Percentiles rank a stretch among this genome's conserved stretches.
Evolutionary conservation across 2,797 vertebrate genomes (phyloP).

Genomic region (Mormyrus hasselquistii): DNA sequence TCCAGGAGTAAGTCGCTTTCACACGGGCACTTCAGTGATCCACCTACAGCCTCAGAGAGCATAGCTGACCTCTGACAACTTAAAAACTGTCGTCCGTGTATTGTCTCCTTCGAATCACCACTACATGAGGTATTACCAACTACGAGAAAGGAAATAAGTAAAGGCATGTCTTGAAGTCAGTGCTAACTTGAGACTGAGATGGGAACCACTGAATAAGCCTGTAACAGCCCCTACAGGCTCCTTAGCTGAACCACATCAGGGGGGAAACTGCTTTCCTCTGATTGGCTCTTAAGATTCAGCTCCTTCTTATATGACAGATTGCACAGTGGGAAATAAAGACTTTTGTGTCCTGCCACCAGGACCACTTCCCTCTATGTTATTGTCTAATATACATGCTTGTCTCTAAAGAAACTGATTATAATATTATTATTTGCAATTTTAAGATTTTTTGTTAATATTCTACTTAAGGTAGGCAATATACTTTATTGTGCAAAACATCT

Average conservation of each 20-base stretch:
- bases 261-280: neutral
- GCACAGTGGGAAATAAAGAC: slow-evolving; percentile 13
- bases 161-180: neutral
- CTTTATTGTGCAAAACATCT: slow-evolving; percentile 76
- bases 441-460: slow-evolving; percentile 29
- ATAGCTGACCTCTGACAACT: neutral
- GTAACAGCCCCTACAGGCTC: neutral
- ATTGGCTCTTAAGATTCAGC: neutral
- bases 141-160: neutral
- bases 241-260: neutral
- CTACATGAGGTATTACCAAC: neutral
- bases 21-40: neutral
- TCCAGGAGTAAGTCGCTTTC: slow-evolving; percentile 64
- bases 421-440: slow-evolving; percentile 41
- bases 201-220: slow-evolving; percentile 6
- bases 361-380: neutral
- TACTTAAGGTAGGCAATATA: slow-evolving; percentile 44
- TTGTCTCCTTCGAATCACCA: neutral
- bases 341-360: neutral
- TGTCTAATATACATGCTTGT: slow-evolving; percentile 34
- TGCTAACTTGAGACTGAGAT: neutral
- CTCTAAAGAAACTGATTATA: slow-evolving; percentile 26
- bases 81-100: neutral
- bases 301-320: slow-evolving; percentile 13
- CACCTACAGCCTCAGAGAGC: neutral